Conservation (phyloP, 1,140 invertebrate genomes). For the Drosophila albomicans region DNA sequence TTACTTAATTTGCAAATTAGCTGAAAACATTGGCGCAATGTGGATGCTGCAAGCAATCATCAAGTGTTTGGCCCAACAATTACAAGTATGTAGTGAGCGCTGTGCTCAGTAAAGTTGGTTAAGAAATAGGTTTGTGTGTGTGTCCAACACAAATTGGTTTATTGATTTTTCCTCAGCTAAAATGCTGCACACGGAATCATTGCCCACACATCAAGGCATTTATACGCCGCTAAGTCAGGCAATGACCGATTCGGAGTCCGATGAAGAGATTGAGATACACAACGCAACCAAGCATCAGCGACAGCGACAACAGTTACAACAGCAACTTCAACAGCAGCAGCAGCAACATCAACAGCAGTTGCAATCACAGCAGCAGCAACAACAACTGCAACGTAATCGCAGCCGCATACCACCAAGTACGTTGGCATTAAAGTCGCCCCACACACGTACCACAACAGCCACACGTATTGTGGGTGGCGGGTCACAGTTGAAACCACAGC, state of each 20-base stretch:
- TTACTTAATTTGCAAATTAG: conserved; percentile 49
- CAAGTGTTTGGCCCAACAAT: conserved; percentile 54
- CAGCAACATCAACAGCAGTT: conserved; percentile 25
- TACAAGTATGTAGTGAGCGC: conserved; percentile 40
- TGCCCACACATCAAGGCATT: conserved; percentile 85
- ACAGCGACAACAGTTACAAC: conserved; percentile 53
- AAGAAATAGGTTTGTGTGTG: not conserved
- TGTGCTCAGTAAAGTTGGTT: not conserved
- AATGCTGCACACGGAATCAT: conserved; percentile 82
- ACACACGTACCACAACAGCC: conserved; percentile 58
- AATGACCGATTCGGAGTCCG: conserved; percentile 90
- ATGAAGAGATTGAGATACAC: conserved; percentile 89
- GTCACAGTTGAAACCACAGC: conserved; percentile 21
- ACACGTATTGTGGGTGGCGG: conserved; percentile 48
- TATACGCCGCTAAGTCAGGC: conserved; percentile 90
- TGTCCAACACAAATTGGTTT: conserved; percentile 15
- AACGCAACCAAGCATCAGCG: conserved; percentile 74
- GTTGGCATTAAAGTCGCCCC: conserved; percentile 61
- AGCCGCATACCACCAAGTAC: conserved; percentile 70
- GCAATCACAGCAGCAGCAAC: conserved; percentile 34
- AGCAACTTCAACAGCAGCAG: conserved; percentile 32
- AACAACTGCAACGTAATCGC: conserved; percentile 76
- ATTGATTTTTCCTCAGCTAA: conserved; percentile 78
- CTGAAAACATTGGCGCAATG: conserved; percentile 59
- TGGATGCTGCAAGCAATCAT: conserved; percentile 67